Percentiles rank a stretch among this genome's conserved stretches.
Conservation (phyloP, 2,113 vertebrate genomes). For the Neotoma lepida region DNA sequence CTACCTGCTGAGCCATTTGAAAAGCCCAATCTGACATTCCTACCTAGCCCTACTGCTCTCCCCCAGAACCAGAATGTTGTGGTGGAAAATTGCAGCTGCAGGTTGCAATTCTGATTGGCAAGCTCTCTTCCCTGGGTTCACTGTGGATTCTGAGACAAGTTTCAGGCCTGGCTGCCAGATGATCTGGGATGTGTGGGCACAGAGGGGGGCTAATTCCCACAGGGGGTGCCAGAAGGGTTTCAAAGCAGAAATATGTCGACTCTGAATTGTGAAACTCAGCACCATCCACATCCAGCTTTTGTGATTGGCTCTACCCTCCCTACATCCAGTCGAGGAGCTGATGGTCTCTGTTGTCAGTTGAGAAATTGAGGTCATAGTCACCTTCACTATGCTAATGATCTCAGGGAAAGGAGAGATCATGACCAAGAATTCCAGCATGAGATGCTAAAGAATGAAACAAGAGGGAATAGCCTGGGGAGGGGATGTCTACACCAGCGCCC, state of each 20-base stretch:
- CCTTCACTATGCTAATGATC: neutral
- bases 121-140: neutral
- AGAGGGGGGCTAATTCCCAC: neutral
- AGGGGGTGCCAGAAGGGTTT: neutral
- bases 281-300: neutral
- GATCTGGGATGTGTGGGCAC: neutral
- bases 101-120: neutral
- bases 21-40: neutral
- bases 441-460: neutral
- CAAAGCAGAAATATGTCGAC: neutral
- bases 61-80: too few species aligned
- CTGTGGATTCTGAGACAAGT: neutral
- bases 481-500: neutral
- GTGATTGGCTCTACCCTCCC: neutral
- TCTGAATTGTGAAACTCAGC: neutral
- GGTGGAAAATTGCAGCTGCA: neutral
- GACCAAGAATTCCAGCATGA: neutral
- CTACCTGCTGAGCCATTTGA: neutral
- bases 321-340: neutral
- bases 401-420: neutral
- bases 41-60: neutral
- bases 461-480: neutral
- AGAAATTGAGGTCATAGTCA: neutral
- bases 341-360: neutral
- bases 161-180: neutral